A percentile compares a stretch with the other conserved stretches of the same genome.
Conservation (phyloP, 2,888 invertebrate species). For the Loripinus fragilis region DNA sequence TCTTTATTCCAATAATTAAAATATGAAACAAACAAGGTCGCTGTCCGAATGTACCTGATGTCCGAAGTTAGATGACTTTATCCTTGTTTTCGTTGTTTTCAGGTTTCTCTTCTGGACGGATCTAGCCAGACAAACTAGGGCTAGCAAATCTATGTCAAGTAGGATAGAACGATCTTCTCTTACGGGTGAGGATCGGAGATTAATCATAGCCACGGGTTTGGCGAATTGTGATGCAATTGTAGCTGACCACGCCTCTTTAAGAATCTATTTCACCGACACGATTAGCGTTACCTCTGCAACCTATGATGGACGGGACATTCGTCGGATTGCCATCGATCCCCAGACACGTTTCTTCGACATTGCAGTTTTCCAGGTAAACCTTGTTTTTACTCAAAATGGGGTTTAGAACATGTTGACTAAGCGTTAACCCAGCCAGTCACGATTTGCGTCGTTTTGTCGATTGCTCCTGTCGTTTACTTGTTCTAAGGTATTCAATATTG, state of each 20-base stretch:
- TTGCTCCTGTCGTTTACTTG: too few relatives aligned
- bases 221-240: conserved; percentile 30
- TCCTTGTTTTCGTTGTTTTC: conserved; percentile 9
- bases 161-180: conserved; percentile 54
- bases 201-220: conserved; percentile 4
- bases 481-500: too few relatives aligned
- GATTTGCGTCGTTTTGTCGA: too few relatives aligned
- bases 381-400: too few relatives aligned
- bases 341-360: conserved; percentile 43
- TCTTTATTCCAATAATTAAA: too few relatives aligned
- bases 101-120: conserved; percentile 63
- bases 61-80: too few relatives aligned
- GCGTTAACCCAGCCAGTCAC: too few relatives aligned
- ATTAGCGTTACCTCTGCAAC: conserved; percentile 33
- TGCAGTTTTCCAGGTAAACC: conserved; percentile 38
- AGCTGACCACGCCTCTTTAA: conserved; percentile 28
- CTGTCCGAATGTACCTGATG: too few relatives aligned
- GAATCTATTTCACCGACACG: conserved; percentile 51
- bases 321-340: conserved; percentile 18
- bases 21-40: too few relatives aligned
- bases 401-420: too few relatives aligned
- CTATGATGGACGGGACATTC: conserved; percentile 41
- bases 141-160: too few relatives aligned
- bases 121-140: conserved; percentile 20
- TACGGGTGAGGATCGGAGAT: conserved; percentile 34